phyloP scores from a whole-genome alignment of 2,113 vertebrate genomes.

The Gasterosteus nipponicus region DNA sequence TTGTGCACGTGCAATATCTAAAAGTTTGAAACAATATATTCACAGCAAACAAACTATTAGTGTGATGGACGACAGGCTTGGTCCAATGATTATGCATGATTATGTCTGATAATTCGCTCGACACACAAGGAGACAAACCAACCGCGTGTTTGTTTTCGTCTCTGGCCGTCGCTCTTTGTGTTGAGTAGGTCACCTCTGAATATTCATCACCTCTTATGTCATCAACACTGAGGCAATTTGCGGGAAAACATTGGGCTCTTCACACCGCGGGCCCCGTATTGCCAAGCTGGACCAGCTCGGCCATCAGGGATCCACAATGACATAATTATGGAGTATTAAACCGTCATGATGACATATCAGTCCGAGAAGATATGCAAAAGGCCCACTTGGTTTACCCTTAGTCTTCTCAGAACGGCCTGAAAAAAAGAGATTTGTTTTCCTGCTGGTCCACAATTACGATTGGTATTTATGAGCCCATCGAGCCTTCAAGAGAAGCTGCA shows the following conservation, averaged over 20 bases:
- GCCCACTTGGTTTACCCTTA: constrained; percentile 65
- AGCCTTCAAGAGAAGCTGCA: constrained; percentile 69
- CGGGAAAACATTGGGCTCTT: constrained; percentile 56
- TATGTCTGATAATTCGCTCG: constrained; percentile 66
- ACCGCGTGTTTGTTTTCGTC: constrained; percentile 68
- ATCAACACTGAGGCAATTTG: constrained; percentile 60
- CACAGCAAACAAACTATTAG: constrained; percentile 65
- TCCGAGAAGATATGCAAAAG: constrained; percentile 74
- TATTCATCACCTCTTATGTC: constrained; percentile 74
- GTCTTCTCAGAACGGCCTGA: constrained; percentile 65
- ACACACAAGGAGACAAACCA: constrained; percentile 51
- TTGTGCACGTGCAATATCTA: constrained; percentile 77
- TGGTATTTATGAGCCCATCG: constrained; percentile 80
- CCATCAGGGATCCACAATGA: constrained; percentile 67
- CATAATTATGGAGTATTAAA: constrained; percentile 80
- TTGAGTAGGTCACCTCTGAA: constrained; percentile 62
- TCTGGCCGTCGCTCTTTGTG: constrained; percentile 54
- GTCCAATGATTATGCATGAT: constrained; percentile 68
- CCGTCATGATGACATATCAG: constrained; percentile 74
- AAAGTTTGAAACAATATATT: constrained; percentile 71
- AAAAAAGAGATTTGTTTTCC: constrained; percentile 73
- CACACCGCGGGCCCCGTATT: constrained; percentile 22
- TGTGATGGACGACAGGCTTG: constrained; percentile 63
- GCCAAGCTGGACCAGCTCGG: constrained; percentile 32
- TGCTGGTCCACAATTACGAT: constrained; percentile 75